Evolutionary conservation across 2,113 vertebrate genomes (phyloP), one percentile per base, ranked within the genome.

Genomic region (Spea multiplicata): DNA sequence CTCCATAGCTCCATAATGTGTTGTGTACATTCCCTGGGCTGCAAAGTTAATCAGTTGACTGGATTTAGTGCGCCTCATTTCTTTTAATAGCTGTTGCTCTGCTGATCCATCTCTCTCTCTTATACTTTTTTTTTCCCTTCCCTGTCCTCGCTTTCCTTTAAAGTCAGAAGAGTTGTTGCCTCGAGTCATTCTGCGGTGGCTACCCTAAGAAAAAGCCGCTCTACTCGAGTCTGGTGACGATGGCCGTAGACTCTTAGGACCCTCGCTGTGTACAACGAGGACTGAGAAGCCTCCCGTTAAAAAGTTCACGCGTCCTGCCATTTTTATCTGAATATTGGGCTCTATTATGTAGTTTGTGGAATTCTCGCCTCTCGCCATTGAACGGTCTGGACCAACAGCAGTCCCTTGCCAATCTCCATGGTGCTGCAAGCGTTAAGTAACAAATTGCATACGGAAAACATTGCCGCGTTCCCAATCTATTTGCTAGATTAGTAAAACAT

Each of bases 41-140:
- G 65, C 78, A 61, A 73, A 80, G 71, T 80, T 80, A 80, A 80
- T 80, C 78, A 80, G 78, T 80, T 74, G 78, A 80, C 78, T 80
- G 78, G 78, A 74, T 80, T 80, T 80, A 80, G 71, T 66, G 70
- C 59, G 78, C 78, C 70, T 80, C 78, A 73, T 80, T 80, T 80
- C 78, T 67, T 80, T 80, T 80, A 80, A 80, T 80, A 67, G 78
- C 78, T 62, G 50, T 57, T 67, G 71, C 71, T 80, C 74, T 80
- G 71, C 78, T 74, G 71, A 80, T 74, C 76, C 61, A 79, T 79
- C 64, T 75, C 62, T 68, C 59, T 64, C 59, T 74, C 52, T 64
- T 55, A 55, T 59, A 16, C 50, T 68, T 73, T 79, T 80, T 67
- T 46, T 73, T 17, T 78, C 70, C 10, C 30, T 30, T 50, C 67